Base-by-base conservation (phyloP, 37 sponge, comb jelly and placozoan species). In the Hexactinellida sp. region DNA sequence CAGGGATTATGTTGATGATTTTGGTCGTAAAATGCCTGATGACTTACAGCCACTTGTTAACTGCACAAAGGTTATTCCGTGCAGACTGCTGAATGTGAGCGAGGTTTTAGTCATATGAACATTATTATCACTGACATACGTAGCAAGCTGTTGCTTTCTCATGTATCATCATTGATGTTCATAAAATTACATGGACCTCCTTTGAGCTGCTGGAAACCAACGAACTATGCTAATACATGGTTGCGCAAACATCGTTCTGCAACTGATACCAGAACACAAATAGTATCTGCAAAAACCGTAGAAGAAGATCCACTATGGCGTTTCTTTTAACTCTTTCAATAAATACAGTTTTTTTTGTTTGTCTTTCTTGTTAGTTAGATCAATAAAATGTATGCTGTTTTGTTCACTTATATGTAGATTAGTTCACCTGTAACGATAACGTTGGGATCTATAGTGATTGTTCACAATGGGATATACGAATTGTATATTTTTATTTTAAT, bases 51-150 rank as follows among this genome's bases (percentile, higher is more conserved):
- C 85, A 52, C 54, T 85, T 39, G 54, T 38, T 41, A 85, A 54
- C 24, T 39, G 54, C 37, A 39, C 54, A 34, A 85, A 85, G n/a
- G 54, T 36, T 52, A 41, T 85, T 39, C 54, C 54, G 37, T 35
- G 23, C n/a, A 25, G 7, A 52, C 85, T 23, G 85, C 85, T 24
- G 85, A 85, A 35, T 85, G 85, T 85, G 54, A 85, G 41, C 30
- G 54, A 30, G 85, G 85, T 52, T 85, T 85, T 38, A 39, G 35
- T 85, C 85, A 85, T 52, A 85, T 85, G 47, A 85, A 85, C 54
- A 83, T 63, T 63, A 63, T 63, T 63, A 63, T 63, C 30, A 63
- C 76, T 63, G 76, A 63, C 76, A 63, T 63, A 28, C 30, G 25
- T 63, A 63, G 30, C 76, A 63, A 63, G 76, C 76, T 63, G 76